These are phyloP conservation scores for Darevskia nairensis DNA, from an alignment of 2,797 vertebrate species.

Conservation along the genomic window DNA sequence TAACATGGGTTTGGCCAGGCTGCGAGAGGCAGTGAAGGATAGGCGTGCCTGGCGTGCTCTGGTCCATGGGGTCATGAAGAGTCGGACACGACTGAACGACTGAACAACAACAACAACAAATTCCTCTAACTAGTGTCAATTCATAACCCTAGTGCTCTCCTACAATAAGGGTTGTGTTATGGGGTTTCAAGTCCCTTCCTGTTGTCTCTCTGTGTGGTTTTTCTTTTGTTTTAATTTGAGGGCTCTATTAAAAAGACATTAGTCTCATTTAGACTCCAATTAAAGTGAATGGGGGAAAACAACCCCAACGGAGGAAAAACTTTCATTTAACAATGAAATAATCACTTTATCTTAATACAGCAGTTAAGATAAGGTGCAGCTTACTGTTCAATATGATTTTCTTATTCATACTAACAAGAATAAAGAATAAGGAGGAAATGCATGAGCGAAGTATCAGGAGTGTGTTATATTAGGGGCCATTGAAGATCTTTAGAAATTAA, in stretches of 20 bases:
- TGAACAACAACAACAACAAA: no score
- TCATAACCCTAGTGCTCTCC: background rate
- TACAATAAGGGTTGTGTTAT: background rate
- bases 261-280: background rate
- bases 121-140: background rate
- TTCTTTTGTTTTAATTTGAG: background rate
- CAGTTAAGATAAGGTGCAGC: background rate
- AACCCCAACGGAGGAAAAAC: background rate
- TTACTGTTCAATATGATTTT: background rate
- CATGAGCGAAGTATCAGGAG: background rate
- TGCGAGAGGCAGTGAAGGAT: no score
- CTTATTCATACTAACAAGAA: background rate
- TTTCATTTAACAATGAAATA: background rate
- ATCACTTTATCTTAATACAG: background rate
- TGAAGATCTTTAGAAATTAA: background rate
- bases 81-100: no score
- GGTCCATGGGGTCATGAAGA: no score
- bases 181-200: background rate
- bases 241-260: background rate
- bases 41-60: no score
- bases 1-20: no score
- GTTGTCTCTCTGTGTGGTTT: background rate
- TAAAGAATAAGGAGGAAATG: background rate
- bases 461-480: background rate
- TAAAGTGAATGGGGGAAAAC: background rate